Conservation (phyloP, 2,113 vertebrate genomes). For the Pica pica region DNA sequence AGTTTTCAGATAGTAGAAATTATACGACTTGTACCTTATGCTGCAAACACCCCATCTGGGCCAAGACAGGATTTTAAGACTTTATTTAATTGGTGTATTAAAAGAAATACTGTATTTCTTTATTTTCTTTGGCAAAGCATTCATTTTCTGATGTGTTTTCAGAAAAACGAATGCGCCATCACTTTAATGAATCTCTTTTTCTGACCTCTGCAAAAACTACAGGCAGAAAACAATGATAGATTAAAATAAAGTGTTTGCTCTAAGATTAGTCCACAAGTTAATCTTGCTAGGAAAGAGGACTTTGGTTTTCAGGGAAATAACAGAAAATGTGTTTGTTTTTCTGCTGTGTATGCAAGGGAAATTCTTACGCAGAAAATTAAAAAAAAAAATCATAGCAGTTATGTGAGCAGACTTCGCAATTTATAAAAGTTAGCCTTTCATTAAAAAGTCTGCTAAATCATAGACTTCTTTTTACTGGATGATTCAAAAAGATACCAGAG, state of each 20-base stretch:
- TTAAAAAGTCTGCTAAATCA: not conserved
- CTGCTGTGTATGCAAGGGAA: not conserved
- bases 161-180: not conserved
- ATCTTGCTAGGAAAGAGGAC: constrained; percentile 27
- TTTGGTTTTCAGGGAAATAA: constrained; percentile 17
- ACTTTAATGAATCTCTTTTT: constrained; percentile 27
- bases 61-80: not conserved
- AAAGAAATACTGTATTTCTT: constrained; percentile 15
- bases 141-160: not conserved
- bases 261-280: not conserved
- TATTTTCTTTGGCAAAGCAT: constrained; percentile 11
- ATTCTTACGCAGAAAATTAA: not conserved
- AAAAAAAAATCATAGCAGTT: not conserved
- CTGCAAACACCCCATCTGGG: not conserved
- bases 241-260: constrained; percentile 40
- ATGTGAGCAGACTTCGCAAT: not conserved
- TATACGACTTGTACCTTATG: not conserved
- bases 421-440: not conserved
- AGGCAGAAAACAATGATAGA: constrained; percentile 49
- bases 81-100: constrained; percentile 11
- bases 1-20: constrained; percentile 32
- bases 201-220: constrained; percentile 17
- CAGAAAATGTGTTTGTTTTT: not conserved
- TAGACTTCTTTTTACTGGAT: not conserved
- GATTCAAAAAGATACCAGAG: not conserved